A percentile compares a stretch with the other conserved stretches of the same genome.
These are phyloP conservation scores for Erpobdella octoculata DNA, from an alignment of 2,888 invertebrate genomes.

Conservation along the genomic window DNA sequence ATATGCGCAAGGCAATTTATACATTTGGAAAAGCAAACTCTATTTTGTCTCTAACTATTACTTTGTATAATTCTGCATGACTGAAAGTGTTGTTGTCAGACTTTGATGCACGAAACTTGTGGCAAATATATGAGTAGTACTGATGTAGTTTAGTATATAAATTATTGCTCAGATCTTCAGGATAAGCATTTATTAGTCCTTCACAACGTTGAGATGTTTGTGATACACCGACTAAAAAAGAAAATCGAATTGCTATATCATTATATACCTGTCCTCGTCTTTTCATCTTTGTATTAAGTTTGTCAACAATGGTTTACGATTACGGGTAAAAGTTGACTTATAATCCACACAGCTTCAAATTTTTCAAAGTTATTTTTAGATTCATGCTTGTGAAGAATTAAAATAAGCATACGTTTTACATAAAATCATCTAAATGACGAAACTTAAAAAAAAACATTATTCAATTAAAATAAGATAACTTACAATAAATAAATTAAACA, in stretches of 20 bases:
- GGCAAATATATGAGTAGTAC: background rate
- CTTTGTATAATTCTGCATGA: background rate
- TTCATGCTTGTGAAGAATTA: too few relatives aligned
- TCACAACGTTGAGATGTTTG: background rate
- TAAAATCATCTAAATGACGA: too few relatives aligned
- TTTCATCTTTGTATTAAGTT: background rate
- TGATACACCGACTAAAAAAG: background rate
- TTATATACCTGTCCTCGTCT: background rate
- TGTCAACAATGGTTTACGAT: conserved; percentile 1
- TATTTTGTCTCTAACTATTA: background rate
- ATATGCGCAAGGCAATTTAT: background rate
- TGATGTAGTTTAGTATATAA: background rate
- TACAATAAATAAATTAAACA: too few relatives aligned
- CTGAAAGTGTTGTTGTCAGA: background rate
- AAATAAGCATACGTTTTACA: too few relatives aligned
- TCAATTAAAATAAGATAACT: too few relatives aligned
- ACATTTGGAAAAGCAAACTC: background rate
- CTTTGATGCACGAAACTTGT: conserved; percentile 1
- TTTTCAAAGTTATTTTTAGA: too few relatives aligned
- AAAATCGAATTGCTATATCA: too few relatives aligned
- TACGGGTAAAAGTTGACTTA: too few relatives aligned
- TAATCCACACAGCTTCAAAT: too few relatives aligned
- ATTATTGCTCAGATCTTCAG: background rate
- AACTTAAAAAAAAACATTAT: too few relatives aligned
- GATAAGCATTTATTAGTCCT: too few relatives aligned